Base-by-base conservation (phyloP, 2,113 vertebrate genomes). In the Anarhynchus alexandrinus region DNA sequence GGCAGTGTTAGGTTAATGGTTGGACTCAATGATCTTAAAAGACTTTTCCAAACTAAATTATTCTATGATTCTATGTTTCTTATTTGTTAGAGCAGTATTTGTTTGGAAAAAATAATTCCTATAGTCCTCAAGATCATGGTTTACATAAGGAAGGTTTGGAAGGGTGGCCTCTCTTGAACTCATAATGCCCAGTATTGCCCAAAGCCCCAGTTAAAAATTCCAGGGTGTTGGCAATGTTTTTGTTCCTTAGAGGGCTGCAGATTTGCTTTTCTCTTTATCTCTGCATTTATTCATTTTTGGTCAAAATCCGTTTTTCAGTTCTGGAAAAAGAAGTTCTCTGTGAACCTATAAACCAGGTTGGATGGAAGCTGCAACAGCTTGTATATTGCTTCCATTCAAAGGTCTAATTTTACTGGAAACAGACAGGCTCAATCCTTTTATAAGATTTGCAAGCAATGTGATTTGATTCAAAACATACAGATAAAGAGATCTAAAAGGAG, bases 401-500 rank as follows among this genome's bases (percentile, higher is more conserved):
- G 32, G 17, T 9, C 26, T 81, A 49, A 67, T 91, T 88, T 81
- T 89, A 83, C 12, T 7, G 27, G 65, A 90, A 91, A 71, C 23
- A 59, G 57, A 71, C 22, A 66, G 12, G 16, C 16, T 86, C 19
- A 61, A 52, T 67, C 18, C 47, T 69, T 67, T 92, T 45, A 72
- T 27, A 76, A 79, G 57, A 65, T 84, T 88, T 93, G 9, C 22
- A 93, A 71, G n/a, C 47, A 89, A 36, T 45, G 65, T 64, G 34
- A 82, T 86, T 92, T 84, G 59, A 88, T 88, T 88, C 54, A 86
- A 92, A 95, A 81, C 27, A 72, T 51, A 77, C n/a, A 66, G 59
- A 93, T 67, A 84, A 86, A 84, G 70, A 79, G 3, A 84, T 80
- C 40, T 90, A 72, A 94, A 71, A 84, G 54, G n/a, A 92, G 45